Base-by-base conservation (phyloP, 2,888 invertebrate species). In the Chrysomela aeneicollis region DNA sequence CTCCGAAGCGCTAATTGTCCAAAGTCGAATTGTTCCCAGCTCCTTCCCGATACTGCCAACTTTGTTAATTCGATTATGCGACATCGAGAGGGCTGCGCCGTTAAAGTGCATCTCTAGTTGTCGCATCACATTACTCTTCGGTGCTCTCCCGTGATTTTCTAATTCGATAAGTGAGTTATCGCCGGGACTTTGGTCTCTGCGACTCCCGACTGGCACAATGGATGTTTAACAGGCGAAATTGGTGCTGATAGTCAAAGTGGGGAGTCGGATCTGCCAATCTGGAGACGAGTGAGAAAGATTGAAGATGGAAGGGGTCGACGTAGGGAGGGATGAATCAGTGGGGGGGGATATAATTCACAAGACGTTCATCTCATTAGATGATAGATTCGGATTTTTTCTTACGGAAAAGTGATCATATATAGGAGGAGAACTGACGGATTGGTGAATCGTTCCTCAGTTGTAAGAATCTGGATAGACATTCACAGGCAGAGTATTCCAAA, bases 1-100 rank as follows among this genome's bases (percentile, higher is more conserved):
- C n/a, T n/a, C n/a, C n/a, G n/a, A n/a, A n/a, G n/a, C n/a, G n/a
- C 71, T 71, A 73, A 73, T 72, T 73, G 72, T 72, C 68, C 71
- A 21, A 15, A 42, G 64, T 59, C 62, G 67, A 68, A 72, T 73
- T 71, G 72, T 72, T 69, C 68, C 30, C 64, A 30, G 55, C 54
- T 52, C 61, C 67, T 72, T 66, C 63, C 63, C 61, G 55, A 17
- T 8, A 18, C 30, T 8, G 64, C 61, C 63, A 71, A 73, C 71
- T 73, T 66, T 55, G 51, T 64, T 73, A 73, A 73, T 69, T 73
- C 60, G 62, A 69, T 73, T 73, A 72, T 67, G 64, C 68, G 70
- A 63, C 66, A 69, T 70, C 66, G 66, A 71, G 69, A 68, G 69
- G 52, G 52, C 46, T 35, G 30, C 55, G 47, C 57, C 57, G 60